Conservation (phyloP, 1,140 invertebrate genomes). For the Cotesia typhae region DNA sequence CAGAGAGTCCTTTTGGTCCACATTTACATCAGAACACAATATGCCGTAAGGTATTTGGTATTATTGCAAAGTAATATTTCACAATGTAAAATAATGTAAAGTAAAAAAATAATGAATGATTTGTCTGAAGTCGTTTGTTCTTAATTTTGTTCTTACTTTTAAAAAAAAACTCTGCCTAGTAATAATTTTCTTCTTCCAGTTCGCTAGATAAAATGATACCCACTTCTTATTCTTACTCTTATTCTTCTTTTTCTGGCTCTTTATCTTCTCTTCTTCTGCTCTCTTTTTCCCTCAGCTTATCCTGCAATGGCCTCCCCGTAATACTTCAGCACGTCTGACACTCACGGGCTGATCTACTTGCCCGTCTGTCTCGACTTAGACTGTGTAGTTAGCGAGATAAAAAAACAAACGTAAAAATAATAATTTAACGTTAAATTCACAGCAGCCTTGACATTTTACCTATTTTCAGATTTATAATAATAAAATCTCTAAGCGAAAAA, state of each 20-base stretch:
- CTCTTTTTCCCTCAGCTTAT: slow-evolving; percentile 4
- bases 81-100: slow-evolving; percentile 12
- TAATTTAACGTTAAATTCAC: slow-evolving; percentile 8
- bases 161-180: background rate
- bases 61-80: slow-evolving; percentile 42
- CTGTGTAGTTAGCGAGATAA: slow-evolving; percentile 16
- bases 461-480: slow-evolving; percentile 19
- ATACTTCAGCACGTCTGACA: slow-evolving; percentile 7
- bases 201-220: slow-evolving; percentile 51
- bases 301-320: background rate
- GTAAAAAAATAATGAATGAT: slow-evolving; percentile 32
- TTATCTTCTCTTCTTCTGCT: slow-evolving; percentile 15
- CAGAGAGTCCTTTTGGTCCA: slow-evolving; percentile 16
- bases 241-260: background rate
- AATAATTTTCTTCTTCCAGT: slow-evolving; percentile 4
- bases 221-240: slow-evolving; percentile 33
- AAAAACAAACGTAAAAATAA: background rate
- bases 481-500: background rate
- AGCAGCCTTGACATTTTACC: slow-evolving; percentile 14
- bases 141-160: background rate
- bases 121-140: slow-evolving; percentile 10
- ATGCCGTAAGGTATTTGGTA: slow-evolving; percentile 33
- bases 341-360: slow-evolving; percentile 24
- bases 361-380: slow-evolving; percentile 11
- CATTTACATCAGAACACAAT: slow-evolving; percentile 16